A percentile compares a stretch with the other conserved stretches of the same genome.
Conservation (phyloP, 2,797 vertebrate genomes). For the Esox lucius region DNA sequence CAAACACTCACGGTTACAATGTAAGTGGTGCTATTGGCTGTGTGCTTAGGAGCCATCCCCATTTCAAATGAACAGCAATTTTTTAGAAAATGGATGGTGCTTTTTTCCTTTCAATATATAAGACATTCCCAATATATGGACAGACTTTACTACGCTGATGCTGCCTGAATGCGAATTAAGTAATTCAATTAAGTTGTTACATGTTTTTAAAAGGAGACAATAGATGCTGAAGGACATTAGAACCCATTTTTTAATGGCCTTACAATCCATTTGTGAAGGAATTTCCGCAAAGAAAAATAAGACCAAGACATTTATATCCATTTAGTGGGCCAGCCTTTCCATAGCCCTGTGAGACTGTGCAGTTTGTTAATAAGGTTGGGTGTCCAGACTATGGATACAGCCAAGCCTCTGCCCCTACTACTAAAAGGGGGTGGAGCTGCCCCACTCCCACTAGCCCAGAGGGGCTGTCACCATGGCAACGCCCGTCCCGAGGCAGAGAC, state of each 20-base stretch:
- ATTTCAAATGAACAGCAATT: not conserved
- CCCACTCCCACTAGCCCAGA: constrained; percentile 55
- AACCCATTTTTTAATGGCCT: not conserved
- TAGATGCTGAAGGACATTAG: constrained; percentile 34
- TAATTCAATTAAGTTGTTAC: constrained; percentile 39
- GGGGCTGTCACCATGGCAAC: constrained; percentile 70
- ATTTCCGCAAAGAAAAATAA: constrained; percentile 48
- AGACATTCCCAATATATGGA: not conserved
- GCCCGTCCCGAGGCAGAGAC: constrained; percentile 69
- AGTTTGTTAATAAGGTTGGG: constrained; percentile 70
- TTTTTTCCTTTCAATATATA: not conserved
- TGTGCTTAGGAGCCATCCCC: not conserved
- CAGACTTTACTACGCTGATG: not conserved
- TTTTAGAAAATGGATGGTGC: not conserved
- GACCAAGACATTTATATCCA: constrained; percentile 55
- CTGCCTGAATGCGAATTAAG: constrained; percentile 25
- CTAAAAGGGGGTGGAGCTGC: constrained; percentile 49
- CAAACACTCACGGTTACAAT: constrained; percentile 50
- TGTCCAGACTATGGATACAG: constrained; percentile 48
- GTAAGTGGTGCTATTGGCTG: constrained; percentile 37
- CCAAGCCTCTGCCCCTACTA: constrained; percentile 42
- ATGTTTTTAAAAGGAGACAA: constrained; percentile 45
- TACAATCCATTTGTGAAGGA: constrained; percentile 42
- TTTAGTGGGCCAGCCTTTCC: constrained; percentile 50
- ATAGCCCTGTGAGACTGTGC: constrained; percentile 57